phyloP scores from a whole-genome alignment of 2,888 invertebrate genomes.

The Diarsia dahlii region DNA sequence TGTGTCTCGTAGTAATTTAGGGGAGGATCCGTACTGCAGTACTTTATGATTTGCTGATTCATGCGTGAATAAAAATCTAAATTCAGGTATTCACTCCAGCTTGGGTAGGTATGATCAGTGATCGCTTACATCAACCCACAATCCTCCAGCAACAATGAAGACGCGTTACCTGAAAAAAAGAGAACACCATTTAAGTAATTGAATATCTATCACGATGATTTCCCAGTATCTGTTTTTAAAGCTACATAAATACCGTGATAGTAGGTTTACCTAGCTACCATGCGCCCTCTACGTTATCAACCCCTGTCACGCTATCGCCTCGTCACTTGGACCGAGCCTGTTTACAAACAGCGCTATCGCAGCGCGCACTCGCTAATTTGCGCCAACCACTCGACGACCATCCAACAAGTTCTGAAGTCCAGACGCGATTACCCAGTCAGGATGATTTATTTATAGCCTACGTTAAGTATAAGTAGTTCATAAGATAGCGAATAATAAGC shows the following conservation, averaged over 20 bases:
- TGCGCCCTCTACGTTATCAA: conserved; percentile 45
- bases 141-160: conserved; percentile 10
- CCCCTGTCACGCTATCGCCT: conserved; percentile 58
- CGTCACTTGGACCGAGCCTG: conserved; percentile 71
- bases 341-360: conserved; percentile 87
- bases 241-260: conserved; percentile 51
- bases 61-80: neutral
- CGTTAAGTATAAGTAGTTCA: conserved; percentile 64
- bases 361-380: conserved; percentile 88
- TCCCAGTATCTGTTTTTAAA: conserved; percentile 41
- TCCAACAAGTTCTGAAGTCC: conserved; percentile 82
- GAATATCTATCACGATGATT: conserved; percentile 43
- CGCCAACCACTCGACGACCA: conserved; percentile 82
- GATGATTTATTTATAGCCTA: conserved; percentile 84
- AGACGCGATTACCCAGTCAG: conserved; percentile 84
- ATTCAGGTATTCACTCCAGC: neutral
- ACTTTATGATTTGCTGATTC: neutral
- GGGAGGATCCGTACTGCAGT: neutral
- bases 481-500: conserved; percentile 61
- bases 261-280: conserved; percentile 42
- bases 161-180: conserved; percentile 49
- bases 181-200: conserved; percentile 36
- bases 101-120: neutral
- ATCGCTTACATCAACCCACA: conserved; percentile 18
- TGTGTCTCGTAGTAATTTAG: neutral